Conservation (phyloP, 2,113 vertebrate species). For the Tragelaphus buxtoni region DNA sequence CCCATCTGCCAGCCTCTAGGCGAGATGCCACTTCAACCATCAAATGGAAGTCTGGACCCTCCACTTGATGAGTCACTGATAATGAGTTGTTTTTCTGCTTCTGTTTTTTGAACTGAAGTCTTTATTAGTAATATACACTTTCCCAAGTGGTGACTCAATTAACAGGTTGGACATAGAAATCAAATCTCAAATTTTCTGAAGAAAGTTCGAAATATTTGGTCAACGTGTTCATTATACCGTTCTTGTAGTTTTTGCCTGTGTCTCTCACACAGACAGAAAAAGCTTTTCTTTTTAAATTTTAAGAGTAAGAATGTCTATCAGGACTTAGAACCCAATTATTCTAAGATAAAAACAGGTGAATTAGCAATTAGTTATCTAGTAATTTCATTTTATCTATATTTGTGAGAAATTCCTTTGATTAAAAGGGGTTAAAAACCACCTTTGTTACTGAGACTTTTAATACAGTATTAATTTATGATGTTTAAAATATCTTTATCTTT, state of each 20-base stretch:
- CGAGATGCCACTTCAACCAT: neutral
- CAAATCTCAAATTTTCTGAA: slow-evolving; percentile 27
- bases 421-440: neutral
- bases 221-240: neutral
- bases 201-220: neutral
- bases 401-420: slow-evolving; percentile 13
- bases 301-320: neutral
- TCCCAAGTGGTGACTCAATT: neutral
- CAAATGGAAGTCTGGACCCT: neutral
- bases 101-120: neutral
- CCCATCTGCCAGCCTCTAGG: slow-evolving; percentile 39
- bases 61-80: neutral
- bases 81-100: neutral
- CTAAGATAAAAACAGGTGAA: neutral
- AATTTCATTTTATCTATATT: slow-evolving; percentile 1
- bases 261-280: neutral
- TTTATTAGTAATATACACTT: neutral
- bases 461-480: neutral
- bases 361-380: neutral
- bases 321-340: neutral
- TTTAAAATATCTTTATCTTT: slow-evolving; percentile 12
- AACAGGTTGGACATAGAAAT: neutral
- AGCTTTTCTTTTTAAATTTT: neutral
- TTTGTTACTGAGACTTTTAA: neutral
- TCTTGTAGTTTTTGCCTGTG: neutral